Base-by-base conservation (phyloP, 2,797 vertebrate species). In the Sebastes steindachneri region DNA sequence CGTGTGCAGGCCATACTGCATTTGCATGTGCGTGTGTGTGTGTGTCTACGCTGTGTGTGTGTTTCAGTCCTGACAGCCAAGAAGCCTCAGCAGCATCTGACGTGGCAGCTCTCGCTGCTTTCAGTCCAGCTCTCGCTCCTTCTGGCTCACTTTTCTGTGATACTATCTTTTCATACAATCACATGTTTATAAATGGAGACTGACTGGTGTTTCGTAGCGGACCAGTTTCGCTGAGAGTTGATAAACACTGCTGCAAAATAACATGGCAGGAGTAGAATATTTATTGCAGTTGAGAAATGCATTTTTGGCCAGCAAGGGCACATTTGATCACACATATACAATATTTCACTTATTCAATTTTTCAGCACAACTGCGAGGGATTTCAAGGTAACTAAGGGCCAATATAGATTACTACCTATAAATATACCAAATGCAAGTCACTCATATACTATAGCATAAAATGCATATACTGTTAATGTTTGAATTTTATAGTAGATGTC, bases 51-150 rank as follows among this genome's bases (percentile, higher is more conserved):
- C 37, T 33, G 79, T 60, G 68, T 73, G 51, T 31, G 31, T 89
- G 81, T 66, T 84, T 89, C 85, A 86, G 86, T 82, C 76, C 81
- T 90, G 90, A 92, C 89, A 88, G 93, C 93, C 93, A 95, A 92
- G 86, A 93, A 94, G 91, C 90, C 90, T 94, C 88, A 78, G 92
- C 90, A 92, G 88, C 86, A 88, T 94, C 90, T 94, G 93, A 95
- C 94, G 95, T 95, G 95, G 95, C 94, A 94, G 91, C 90, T 90
- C 90, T 88, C 41, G 64, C 90, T 90, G 92, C 89, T 93, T 86
- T 87, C 86, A 73, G 82, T 91, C 92, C 93, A 89, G 90, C 93
- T 88, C 84, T 53, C 86, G 92, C 86, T 92, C 86, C 88, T 93
- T 92, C 88, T 94, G 91, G 90, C 93, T 92, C 85, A 60, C 87